Evolutionary conservation across 1,140 invertebrate genomes (phyloP), one percentile per base, ranked within the genome.

Genomic region (Lepidurus couesii): DNA sequence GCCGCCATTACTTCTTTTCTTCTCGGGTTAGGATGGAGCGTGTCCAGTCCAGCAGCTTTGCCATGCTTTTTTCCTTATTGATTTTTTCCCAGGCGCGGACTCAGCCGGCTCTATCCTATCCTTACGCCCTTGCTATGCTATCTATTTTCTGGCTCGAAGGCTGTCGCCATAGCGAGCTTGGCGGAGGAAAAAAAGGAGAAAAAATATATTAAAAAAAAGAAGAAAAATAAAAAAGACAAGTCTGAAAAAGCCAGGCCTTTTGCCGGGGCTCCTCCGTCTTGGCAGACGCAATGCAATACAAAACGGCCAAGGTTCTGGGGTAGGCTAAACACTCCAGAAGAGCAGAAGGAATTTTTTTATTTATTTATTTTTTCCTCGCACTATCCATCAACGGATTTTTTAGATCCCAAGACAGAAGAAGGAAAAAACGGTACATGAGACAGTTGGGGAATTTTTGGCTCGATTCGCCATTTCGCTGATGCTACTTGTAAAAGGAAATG

Each of bases 111-210:
- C 53, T 65, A 34, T 65, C 53, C 53, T 65, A 65, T 65, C 53
- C 53, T 65, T 65, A 65, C 53, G 53, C 53, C 53, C 53, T 21
- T 21, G 53, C 53, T 65, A 65, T 65, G 53, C 53, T 65, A 65
- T 65, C 53, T 65, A n/a, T 65, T 65, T 65, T 65, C 53, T 65
- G 53, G 53, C 53, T 65, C 53, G 53, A 65, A 65, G 53, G 53
- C 53, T 65, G 53, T 65, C 53, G 53, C 53, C 53, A 65, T 65
- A 65, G 53, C 53, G n/a, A 65, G 53, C 53, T 65, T 65, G 53
- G 53, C 21, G n/a, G 53, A 65, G 21, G n/a, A 47, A 16, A 16
- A 47, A 16, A 47, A 16, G 16, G 45, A 47, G 45, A 65, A 7
- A 65, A 21, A 4, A 21, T 34, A 34, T 34, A 34, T 34, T 34